Conservation (phyloP, 1,140 invertebrate species). For the Scaptomyza pallida region DNA sequence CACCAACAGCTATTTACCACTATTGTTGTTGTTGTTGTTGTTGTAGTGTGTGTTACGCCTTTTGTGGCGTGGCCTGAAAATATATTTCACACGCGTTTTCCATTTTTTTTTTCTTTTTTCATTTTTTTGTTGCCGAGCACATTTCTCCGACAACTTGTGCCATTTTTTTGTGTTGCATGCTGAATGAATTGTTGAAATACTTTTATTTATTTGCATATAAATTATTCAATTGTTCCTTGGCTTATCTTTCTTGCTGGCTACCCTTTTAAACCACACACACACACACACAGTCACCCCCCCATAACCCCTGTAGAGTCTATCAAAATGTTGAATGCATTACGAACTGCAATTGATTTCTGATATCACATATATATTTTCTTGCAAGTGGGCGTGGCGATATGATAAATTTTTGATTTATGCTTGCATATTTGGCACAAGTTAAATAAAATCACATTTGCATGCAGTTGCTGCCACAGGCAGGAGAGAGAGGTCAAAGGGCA, state of each 20-base stretch:
- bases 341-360: constrained; percentile 70
- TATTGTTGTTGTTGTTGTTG: constrained; percentile 24
- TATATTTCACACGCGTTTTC: constrained; percentile 62
- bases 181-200: constrained; percentile 63
- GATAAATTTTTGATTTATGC: constrained; percentile 69
- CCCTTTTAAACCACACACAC: background rate
- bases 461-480: constrained; percentile 2
- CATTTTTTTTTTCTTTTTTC: constrained; percentile 38
- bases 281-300: background rate
- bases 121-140: constrained; percentile 39
- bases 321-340: constrained; percentile 69
- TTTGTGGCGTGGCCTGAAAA: constrained; percentile 69
- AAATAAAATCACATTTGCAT: constrained; percentile 40
- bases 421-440: constrained; percentile 50
- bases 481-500: background rate
- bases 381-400: constrained; percentile 46
- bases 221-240: constrained; percentile 77
- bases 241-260: constrained; percentile 71
- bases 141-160: constrained; percentile 18
- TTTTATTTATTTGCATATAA: constrained; percentile 82
- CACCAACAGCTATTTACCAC: constrained; percentile 26
- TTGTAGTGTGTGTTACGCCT: constrained; percentile 64
- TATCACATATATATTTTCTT: constrained; percentile 31
- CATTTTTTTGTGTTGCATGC: constrained; percentile 33
- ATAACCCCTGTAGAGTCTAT: constrained; percentile 60